Evolutionary conservation across 2,888 invertebrate genomes (phyloP).

Genomic region (Alsophila aescularia): DNA sequence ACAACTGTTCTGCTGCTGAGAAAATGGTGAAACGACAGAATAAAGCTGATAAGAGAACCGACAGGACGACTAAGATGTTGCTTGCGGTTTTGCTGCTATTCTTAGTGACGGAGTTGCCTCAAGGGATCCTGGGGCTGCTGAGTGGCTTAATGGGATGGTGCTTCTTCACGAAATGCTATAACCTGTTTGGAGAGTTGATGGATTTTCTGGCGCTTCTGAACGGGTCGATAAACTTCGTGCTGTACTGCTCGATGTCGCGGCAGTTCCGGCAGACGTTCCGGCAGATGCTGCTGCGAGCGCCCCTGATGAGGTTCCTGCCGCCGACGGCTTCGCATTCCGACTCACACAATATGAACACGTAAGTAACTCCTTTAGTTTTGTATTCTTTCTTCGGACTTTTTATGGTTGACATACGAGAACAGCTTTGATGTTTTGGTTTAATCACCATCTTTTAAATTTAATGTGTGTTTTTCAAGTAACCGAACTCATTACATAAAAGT

Average conservation of each 20-base stretch:
- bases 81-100: slow-evolving; percentile 94
- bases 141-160: slow-evolving; percentile 87
- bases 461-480: no score
- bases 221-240: slow-evolving; percentile 96
- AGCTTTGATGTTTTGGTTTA: no score
- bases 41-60: slow-evolving; percentile 89
- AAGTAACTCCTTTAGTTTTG: slow-evolving; percentile 57
- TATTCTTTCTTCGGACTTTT: no score
- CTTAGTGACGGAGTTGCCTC: slow-evolving; percentile 94
- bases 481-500: no score
- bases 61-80: slow-evolving; percentile 95
- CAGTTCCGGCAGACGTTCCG: slow-evolving; percentile 94
- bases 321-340: slow-evolving; percentile 85
- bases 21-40: slow-evolving; percentile 75
- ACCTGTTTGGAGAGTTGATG: slow-evolving; percentile 93
- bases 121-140: slow-evolving; percentile 89
- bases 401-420: no score
- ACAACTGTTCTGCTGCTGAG: slow-evolving; percentile 80
- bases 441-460: no score
- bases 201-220: slow-evolving; percentile 95
- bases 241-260: slow-evolving; percentile 97
- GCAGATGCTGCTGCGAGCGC: slow-evolving; percentile 87
- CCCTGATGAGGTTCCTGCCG: slow-evolving; percentile 85
- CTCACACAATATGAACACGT: slow-evolving; percentile 87
- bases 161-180: slow-evolving; percentile 92